Conservation (phyloP, 2,888 invertebrate species). For the Itoplectis maculator region DNA sequence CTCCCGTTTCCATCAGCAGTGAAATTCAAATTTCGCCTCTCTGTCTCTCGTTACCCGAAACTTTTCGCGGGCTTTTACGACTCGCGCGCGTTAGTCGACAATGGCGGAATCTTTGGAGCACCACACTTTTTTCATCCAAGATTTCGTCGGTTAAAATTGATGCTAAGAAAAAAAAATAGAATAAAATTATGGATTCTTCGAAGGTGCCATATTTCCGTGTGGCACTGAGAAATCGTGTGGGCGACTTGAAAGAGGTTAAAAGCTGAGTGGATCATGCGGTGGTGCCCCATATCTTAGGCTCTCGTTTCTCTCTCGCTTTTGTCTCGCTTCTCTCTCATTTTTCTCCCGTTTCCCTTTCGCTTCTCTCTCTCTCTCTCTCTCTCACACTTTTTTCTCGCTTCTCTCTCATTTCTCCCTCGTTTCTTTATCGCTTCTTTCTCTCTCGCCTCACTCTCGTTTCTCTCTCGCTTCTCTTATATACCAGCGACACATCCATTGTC, state of each 20-base stretch:
- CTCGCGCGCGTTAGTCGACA: not conserved
- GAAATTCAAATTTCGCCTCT: conserved; percentile 38
- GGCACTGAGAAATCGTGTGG: conserved; percentile 34
- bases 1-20: conserved; percentile 31
- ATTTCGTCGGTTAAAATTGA: not conserved
- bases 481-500: conserved; percentile 61
- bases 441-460: no score
- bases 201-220: conserved; percentile 34
- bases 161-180: conserved; percentile 5
- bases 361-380: no score
- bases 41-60: conserved; percentile 28
- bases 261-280: conserved; percentile 52
- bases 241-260: conserved; percentile 40
- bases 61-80: conserved; percentile 17
- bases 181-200: conserved; percentile 30
- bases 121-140: not conserved
- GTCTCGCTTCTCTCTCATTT: no score
- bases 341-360: no score
- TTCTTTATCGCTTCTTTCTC: no score
- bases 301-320: no score
- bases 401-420: no score
- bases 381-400: no score
- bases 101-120: not conserved
- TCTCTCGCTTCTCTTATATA: conserved; percentile 1
- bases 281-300: conserved; percentile 38